Evolutionary conservation across 2,888 invertebrate species (phyloP), one percentile per base, ranked within the genome.

Genomic region (Drosophila mercatorum): DNA sequence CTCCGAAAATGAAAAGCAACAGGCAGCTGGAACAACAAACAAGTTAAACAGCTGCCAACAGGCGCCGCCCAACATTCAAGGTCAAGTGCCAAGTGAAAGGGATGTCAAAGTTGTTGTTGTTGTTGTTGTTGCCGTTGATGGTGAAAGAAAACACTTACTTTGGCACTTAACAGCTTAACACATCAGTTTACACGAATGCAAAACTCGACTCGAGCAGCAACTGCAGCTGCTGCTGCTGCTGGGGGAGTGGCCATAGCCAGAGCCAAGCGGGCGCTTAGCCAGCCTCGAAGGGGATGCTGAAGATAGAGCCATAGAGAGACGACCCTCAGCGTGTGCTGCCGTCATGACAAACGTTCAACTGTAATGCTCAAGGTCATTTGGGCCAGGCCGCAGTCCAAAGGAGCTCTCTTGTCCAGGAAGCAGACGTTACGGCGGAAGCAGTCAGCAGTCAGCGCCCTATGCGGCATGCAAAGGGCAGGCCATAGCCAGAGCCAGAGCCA

Each of bases 151-250:
- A 91, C 91, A 91, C 91, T 91, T 91, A 90, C 89, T 90, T 83
- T 79, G 85, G 79, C 91, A 91, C 91, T 91, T 91, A 91, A 89
- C 91, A 91, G 91, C 91, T 91, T 91, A 91, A 88, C 91, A 87
- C 86, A 88, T 89, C 88, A 88, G 74, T 83, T 80, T 83, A 64
- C 64, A 72, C 75, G 78, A 83, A 87, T 87, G 84, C 82, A 87
- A 75, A 87, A 81, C 79, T 68, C 72, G 66, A 51, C 68, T 69
- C 63, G 26, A 40, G 36, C 38, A 53, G 52, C 31, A 31, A 10
- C n/a, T 46, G 46, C 57, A 43, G 34, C 41, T 57, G 52, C 75
- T 78, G 70, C 68, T 66, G 64, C 75, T 78, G 70, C 68, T 68
- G 64, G 56, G 76, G 84, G 67, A 68, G 79, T 57, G 77, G 58